Conservation (phyloP, 2,113 vertebrate species). For the Jacana jacana region DNA sequence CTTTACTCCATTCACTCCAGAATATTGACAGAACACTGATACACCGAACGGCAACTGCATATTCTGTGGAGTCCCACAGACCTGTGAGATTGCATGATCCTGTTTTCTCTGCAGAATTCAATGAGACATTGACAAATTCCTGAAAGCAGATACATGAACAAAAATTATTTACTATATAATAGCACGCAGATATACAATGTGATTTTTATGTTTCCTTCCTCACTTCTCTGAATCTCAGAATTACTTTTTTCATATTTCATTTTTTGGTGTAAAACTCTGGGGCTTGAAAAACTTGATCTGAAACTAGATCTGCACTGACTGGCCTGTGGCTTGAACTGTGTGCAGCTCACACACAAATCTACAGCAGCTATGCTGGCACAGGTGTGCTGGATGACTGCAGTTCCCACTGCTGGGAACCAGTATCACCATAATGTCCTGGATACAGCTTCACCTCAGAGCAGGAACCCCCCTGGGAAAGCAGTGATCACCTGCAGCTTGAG, state of each 20-base stretch:
- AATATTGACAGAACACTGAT: not conserved
- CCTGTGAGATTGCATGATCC: conserved; percentile 54
- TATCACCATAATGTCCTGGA: not conserved
- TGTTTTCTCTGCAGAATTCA: not conserved
- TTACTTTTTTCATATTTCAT: not conserved
- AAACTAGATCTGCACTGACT: not conserved
- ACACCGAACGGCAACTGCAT: conserved; percentile 61
- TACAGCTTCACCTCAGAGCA: not conserved
- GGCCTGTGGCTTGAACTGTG: not conserved
- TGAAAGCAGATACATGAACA: conserved; percentile 20
- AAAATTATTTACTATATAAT: not conserved
- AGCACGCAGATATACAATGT: not conserved
- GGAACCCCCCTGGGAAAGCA: not conserved
- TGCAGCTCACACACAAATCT: rapidly evolving
- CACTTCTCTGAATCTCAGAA: not conserved
- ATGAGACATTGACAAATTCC: not conserved
- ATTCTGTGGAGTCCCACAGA: conserved; percentile 65
- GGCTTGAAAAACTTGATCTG: not conserved
- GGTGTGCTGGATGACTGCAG: not conserved
- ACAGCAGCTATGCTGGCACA: not conserved
- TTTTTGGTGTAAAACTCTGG: not conserved
- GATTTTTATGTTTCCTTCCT: not conserved
- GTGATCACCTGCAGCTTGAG: not conserved
- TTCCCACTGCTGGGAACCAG: not conserved
- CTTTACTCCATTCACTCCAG: conserved; percentile 78